phyloP scores from a whole-genome alignment of 1,140 invertebrate genomes.

The Drosophila novamexicana region DNA sequence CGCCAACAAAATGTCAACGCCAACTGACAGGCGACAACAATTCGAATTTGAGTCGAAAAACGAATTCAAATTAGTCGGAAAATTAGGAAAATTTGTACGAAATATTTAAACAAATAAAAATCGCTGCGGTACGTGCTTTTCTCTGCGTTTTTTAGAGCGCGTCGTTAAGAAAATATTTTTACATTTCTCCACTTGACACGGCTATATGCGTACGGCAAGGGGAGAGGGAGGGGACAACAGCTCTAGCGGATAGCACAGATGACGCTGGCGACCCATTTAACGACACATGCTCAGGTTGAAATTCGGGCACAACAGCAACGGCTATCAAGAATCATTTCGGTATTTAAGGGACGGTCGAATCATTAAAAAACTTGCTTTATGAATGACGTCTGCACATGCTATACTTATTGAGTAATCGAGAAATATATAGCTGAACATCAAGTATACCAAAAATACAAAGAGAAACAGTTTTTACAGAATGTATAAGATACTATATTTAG shows the following conservation, averaged over 20 bases:
- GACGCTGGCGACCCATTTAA: conserved; percentile 65
- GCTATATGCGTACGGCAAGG: neutral
- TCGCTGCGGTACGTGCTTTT: conserved; percentile 76
- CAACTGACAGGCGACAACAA: conserved; percentile 69
- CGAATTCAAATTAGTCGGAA: conserved; percentile 60
- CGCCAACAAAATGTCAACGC: conserved; percentile 67
- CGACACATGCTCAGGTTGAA: conserved; percentile 64
- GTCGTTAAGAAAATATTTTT: conserved; percentile 80
- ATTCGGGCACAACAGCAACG: conserved; percentile 42
- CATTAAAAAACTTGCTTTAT: conserved; percentile 55
- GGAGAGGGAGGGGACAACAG: conserved; percentile 5
- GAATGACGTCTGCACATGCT: conserved; percentile 13
- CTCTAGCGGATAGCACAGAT: conserved; percentile 23
- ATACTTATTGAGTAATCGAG: conserved; percentile 13
- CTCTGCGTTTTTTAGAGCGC: conserved; percentile 76
- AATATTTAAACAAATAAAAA: conserved; percentile 83
- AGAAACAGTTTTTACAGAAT: neutral
- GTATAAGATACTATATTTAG: neutral
- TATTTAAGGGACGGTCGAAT: conserved; percentile 36
- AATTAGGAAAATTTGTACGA: conserved; percentile 53
- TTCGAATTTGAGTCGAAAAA: conserved; percentile 35
- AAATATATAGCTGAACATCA: neutral
- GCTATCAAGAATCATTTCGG: conserved; percentile 55
- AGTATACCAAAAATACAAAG: neutral
- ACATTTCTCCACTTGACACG: conserved; percentile 28